Base-by-base conservation (phyloP, 2,113 vertebrate genomes). In the Nothoprocta pentlandii region DNA sequence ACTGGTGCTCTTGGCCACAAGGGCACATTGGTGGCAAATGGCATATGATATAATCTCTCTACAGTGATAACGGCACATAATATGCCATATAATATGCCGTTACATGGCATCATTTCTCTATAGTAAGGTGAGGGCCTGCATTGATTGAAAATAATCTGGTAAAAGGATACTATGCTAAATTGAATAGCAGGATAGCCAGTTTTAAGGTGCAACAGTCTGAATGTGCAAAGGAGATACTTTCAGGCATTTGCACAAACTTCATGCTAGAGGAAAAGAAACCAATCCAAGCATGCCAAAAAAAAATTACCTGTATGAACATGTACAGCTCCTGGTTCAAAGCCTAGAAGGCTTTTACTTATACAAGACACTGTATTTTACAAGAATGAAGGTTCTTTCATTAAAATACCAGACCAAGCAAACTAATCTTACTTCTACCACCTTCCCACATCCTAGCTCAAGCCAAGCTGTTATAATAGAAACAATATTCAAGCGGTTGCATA, bases 391-490 rank as follows among this genome's bases (percentile, higher is more conserved):
- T 39, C 71, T 86, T 77, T 53, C 56, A 56, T 19, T 80, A 39
- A 69, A 74, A 54, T 54, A 44, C 61, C 16, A 77, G 56, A 6
- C 73, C 28, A 30, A 8, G 3, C 6, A 2, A 90, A 59, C 5
- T 8, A 5, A 28, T 17, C 12, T 54, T 4, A 36, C 0, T 0
- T 8, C 54, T 32, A 16, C 20, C 46, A 74, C 56, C 13, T 46
- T 64, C 51, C 41, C 41, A 73, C 75, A 64, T 36, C 22, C 62
- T 32, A 81, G 25, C 11, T 61, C 51, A 49, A 78, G 54, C 20
- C 59, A 63, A 4, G 16, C 7, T 93, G 83, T 47, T 75, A 9
- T 13, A n/a, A 36, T 12, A 32, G 58, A 81, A 64, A 10, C 2
- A 3, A 67, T 36, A 2, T 28, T 28, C 58, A 62, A 3, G 28